Evolutionary conservation across 2,797 vertebrate genomes (phyloP), one percentile per base, ranked within the genome.

Genomic region (Spinus pinus): DNA sequence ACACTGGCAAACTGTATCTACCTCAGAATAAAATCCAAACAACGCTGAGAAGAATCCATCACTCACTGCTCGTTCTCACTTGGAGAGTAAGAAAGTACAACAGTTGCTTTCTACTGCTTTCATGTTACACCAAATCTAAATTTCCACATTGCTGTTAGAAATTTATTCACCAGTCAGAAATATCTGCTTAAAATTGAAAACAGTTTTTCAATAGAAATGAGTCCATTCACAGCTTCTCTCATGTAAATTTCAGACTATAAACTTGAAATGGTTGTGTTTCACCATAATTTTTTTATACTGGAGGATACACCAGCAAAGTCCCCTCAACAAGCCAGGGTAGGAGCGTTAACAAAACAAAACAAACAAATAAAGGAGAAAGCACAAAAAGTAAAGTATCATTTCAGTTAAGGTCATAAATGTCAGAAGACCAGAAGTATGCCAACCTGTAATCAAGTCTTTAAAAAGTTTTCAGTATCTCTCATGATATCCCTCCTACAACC

Each of bases 51-150:
- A 85, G 22, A 50, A 85, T 62, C 84, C 94, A 75, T 78, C 74
- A 69, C 35, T 77, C 72, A 69, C 41, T 12, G 11, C 50, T 93
- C 11, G 13, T 70, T 74, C 61, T 91, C 79, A 85, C 74, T 78
- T 90, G 7, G 6, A 91, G 17, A 74, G 79, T 53, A 74, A 81
- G 70, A 93, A 88, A 88, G 80, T 49, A 19, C 18, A 77, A 75
- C 86, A 92, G 79, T 39, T 87, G 51, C 58, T 79, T 95, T 67
- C 46, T 83, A 83, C 33, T 91, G 88, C 86, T 93, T 95, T 93
- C 46, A 41, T 7, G 10, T 88, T 83, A 84, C 9, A 64, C 8
- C 77, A 66, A 81, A 91, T 91, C 65, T 83, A 72, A 64, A 25
- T 78, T 95, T 88, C 58, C 39, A n/a, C 27, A 41, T 19, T 20